Evolutionary conservation across 2,888 invertebrate genomes (phyloP).

Genomic region (Tipula lateralis): DNA sequence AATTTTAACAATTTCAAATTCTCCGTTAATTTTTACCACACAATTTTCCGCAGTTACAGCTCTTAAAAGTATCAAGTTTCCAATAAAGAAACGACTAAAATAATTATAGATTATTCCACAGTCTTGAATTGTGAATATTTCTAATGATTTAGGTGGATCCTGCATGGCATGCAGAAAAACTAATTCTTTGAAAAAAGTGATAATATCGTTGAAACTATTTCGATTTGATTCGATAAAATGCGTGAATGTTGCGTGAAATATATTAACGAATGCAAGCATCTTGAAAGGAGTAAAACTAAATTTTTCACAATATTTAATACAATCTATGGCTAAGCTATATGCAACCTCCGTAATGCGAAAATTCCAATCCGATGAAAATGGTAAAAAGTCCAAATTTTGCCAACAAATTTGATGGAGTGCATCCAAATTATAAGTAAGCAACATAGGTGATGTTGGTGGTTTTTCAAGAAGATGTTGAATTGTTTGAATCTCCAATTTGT

Average conservation of each 20-base stretch:
- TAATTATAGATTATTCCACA: background rate
- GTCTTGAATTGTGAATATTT: background rate
- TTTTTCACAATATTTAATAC: background rate
- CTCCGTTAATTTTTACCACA: background rate
- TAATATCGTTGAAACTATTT: background rate
- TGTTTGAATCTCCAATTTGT: background rate
- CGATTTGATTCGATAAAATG: background rate
- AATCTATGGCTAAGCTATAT: background rate
- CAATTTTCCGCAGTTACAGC: background rate
- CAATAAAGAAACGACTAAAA: background rate
- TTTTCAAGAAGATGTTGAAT: background rate
- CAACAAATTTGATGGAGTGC: background rate
- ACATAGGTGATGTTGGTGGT: background rate
- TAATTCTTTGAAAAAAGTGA: background rate
- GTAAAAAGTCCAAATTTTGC: background rate
- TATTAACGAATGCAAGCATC: background rate
- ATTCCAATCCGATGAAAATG: background rate
- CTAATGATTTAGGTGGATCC: background rate
- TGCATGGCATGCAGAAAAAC: background rate
- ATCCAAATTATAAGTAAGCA: background rate
- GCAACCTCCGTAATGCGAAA: background rate
- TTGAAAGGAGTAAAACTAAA: background rate
- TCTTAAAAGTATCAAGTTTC: background rate
- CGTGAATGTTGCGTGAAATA: background rate
- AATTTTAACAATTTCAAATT: background rate